Conservation (phyloP, 1,140 invertebrate genomes). For the Drosophila biarmipes region DNA sequence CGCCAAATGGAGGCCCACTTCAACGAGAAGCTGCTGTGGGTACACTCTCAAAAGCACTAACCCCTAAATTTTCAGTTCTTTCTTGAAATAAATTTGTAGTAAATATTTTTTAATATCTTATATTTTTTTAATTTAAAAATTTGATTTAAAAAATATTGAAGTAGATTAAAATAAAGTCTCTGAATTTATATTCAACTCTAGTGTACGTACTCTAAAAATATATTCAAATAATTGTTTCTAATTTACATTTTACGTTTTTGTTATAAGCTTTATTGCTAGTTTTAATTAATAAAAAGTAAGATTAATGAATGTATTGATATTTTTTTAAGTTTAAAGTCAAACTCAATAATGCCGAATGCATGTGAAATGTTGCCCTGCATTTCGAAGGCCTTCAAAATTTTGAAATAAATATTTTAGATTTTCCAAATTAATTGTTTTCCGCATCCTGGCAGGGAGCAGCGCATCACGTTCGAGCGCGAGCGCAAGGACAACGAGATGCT, state of each 20-base stretch:
- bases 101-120: background rate
- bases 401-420: background rate
- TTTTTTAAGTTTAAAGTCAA: too few relatives aligned
- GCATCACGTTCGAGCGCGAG: constrained; percentile 87
- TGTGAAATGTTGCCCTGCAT: background rate
- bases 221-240: too few relatives aligned
- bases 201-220: too few relatives aligned
- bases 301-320: too few relatives aligned
- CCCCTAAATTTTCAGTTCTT: background rate
- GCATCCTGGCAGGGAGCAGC: constrained; percentile 54
- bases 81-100: background rate
- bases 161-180: too few relatives aligned
- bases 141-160: too few relatives aligned
- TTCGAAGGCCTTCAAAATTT: background rate
- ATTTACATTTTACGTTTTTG: too few relatives aligned
- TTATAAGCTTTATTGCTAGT: too few relatives aligned
- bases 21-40: constrained; percentile 87
- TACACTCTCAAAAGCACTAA: background rate
- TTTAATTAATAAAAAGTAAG: too few relatives aligned
- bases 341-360: too few relatives aligned
- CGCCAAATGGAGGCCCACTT: constrained; percentile 81
- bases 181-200: too few relatives aligned
- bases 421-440: background rate
- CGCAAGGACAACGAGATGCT: constrained; percentile 92
- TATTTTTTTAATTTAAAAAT: too few relatives aligned